Percentiles rank a stretch among this genome's conserved stretches.
These are phyloP conservation scores for Pterophyllum scalare DNA, from an alignment of 2,113 vertebrate species.

Conservation along the genomic window DNA sequence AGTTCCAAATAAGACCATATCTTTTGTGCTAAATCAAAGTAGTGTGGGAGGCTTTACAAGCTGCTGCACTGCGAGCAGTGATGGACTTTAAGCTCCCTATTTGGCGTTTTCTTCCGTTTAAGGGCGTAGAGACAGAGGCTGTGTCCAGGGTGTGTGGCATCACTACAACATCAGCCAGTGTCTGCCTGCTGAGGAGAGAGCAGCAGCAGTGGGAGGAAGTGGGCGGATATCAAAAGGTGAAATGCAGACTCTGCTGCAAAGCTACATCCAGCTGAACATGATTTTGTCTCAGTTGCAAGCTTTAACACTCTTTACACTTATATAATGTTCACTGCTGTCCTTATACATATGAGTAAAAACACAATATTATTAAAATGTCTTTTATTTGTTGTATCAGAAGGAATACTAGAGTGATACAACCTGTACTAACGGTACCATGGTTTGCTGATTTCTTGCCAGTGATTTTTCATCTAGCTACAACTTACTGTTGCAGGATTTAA, in stretches of 20 bases:
- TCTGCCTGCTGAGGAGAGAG: slow-evolving; percentile 65
- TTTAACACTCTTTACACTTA: slow-evolving; percentile 54
- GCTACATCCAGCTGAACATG: slow-evolving; percentile 53
- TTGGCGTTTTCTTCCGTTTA: slow-evolving; percentile 56
- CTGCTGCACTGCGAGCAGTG: slow-evolving; percentile 43
- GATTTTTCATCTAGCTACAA: not conserved
- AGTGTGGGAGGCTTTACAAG: slow-evolving; percentile 55
- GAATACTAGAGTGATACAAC: not conserved
- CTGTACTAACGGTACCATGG: not conserved
- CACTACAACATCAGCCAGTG: slow-evolving; percentile 63
- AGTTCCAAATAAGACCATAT: slow-evolving; percentile 25
- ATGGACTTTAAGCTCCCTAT: slow-evolving; percentile 56
- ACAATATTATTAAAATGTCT: not conserved
- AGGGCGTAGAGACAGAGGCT: slow-evolving; percentile 47
- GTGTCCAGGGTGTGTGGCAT: slow-evolving; percentile 65
- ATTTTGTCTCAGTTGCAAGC: slow-evolving; percentile 63
- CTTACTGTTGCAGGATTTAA: not conserved
- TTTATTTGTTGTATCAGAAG: not conserved
- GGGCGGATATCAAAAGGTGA: slow-evolving; percentile 77
- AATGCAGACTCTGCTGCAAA: slow-evolving; percentile 68
- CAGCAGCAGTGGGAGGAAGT: slow-evolving; percentile 73
- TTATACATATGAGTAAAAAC: slow-evolving; percentile 9
- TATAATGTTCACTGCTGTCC: slow-evolving; percentile 44
- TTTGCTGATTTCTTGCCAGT: not conserved
- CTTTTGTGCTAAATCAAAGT: slow-evolving; percentile 31